Conservation (phyloP, 2,888 invertebrate species). For the Zhengitettix transpicula region DNA sequence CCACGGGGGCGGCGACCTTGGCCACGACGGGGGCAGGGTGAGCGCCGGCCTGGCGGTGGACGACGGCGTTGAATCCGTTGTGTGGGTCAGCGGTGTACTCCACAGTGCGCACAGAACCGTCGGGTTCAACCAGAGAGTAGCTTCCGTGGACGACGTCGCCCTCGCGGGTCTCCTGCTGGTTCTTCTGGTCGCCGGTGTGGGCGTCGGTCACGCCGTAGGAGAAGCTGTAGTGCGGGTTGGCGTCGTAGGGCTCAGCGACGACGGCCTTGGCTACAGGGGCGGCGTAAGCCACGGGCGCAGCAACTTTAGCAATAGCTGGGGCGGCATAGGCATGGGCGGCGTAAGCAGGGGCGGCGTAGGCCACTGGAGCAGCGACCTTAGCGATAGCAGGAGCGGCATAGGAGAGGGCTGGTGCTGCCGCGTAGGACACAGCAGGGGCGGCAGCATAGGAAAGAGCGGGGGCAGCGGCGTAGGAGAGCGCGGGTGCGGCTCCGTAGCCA, state of each 20-base stretch:
- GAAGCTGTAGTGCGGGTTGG: background rate
- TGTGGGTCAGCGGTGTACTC: background rate
- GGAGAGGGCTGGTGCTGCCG: too few species aligned
- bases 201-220: background rate
- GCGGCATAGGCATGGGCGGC: background rate
- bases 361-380: too few species aligned
- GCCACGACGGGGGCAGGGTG: conserved; percentile 1
- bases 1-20: conserved; percentile 2
- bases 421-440: too few species aligned
- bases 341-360: too few species aligned
- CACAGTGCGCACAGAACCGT: background rate
- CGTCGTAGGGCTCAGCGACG: conserved; percentile 9
- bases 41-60: background rate
- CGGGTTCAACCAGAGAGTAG: background rate
- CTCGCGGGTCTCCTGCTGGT: background rate
- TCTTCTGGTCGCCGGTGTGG: background rate
- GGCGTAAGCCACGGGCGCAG: conserved; percentile 24
- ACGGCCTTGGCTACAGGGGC: conserved; percentile 17
- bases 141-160: background rate
- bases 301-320: conserved; percentile 11
- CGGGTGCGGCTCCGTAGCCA: conserved; percentile 15
- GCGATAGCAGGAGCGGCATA: too few species aligned
- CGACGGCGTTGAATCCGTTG: background rate
- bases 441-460: too few species aligned
- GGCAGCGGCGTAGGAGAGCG: too few species aligned